phyloP scores from a whole-genome alignment of 1,140 invertebrate species.

The Rhyacophila brunnea region DNA sequence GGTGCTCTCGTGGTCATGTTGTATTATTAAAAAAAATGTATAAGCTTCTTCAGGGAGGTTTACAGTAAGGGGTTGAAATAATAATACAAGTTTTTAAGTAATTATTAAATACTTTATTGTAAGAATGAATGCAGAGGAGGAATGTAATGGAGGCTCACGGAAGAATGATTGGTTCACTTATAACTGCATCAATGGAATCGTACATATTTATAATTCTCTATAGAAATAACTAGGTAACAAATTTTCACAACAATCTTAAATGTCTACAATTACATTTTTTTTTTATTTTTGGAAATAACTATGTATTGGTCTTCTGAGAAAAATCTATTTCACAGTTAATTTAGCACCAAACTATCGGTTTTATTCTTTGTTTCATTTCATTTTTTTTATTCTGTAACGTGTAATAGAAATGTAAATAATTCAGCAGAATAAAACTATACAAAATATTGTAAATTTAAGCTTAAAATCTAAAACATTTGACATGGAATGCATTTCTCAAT shows the following conservation, averaged over 20 bases:
- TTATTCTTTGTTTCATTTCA: constrained; percentile 5
- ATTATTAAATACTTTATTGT: constrained; percentile 29
- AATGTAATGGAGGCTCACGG: constrained; percentile 14
- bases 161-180: constrained; percentile 1
- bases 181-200: constrained; percentile 1
- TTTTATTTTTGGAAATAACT: constrained; percentile 21
- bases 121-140: constrained; percentile 24
- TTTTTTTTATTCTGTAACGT: constrained; percentile 8
- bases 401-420: constrained; percentile 26
- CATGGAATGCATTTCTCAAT: constrained; percentile 32
- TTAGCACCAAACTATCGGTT: constrained; percentile 28
- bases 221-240: neutral
- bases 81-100: constrained; percentile 2
- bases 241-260: constrained; percentile 16
- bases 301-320: constrained; percentile 22
- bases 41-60: neutral
- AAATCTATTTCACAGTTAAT: constrained; percentile 24
- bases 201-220: constrained; percentile 7
- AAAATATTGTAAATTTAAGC: constrained; percentile 21
- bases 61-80: neutral
- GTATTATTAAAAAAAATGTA: neutral
- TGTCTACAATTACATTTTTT: constrained; percentile 17
- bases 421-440: constrained; percentile 22
- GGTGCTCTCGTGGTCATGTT: neutral
- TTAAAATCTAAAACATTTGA: constrained; percentile 30